Evolutionary conservation across 2,888 invertebrate species (phyloP).

Genomic region (Arge pagana): DNA sequence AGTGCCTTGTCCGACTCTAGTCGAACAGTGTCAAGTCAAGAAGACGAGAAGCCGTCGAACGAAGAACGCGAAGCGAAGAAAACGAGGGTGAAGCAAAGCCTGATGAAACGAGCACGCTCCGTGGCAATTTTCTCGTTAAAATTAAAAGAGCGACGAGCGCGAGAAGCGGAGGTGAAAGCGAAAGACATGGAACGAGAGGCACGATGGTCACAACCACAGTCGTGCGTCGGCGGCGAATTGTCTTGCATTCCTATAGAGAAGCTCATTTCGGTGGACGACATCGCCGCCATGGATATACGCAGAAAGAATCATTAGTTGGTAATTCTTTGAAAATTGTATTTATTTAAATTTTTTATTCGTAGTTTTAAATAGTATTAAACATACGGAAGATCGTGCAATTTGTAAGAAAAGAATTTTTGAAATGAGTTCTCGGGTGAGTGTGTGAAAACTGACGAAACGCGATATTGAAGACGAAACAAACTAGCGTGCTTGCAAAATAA

Average conservation of each 20-base stretch:
- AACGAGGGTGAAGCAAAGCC: conserved; percentile 72
- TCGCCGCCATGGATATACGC: conserved; percentile 55
- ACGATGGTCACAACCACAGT: conserved; percentile 64
- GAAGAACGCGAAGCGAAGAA: conserved; percentile 70
- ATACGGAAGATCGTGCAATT: too few relatives aligned
- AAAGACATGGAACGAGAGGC: conserved; percentile 65
- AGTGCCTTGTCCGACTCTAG: conserved; percentile 62
- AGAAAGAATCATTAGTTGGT: conserved; percentile 51
- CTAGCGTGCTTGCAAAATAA: too few relatives aligned
- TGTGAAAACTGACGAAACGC: too few relatives aligned
- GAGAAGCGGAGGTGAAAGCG: conserved; percentile 74
- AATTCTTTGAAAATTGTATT: conserved; percentile 24
- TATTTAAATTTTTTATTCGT: conserved; percentile 27
- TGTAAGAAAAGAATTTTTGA: too few relatives aligned
- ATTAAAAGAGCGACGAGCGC: conserved; percentile 75
- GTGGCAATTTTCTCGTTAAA: conserved; percentile 86
- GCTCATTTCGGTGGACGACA: conserved; percentile 62
- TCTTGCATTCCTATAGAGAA: conserved; percentile 85
- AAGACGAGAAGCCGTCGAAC: conserved; percentile 57
- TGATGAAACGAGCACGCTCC: conserved; percentile 83
- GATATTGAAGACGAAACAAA: too few relatives aligned
- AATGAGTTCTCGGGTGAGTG: too few relatives aligned
- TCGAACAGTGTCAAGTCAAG: conserved; percentile 64
- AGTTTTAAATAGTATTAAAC: conserved; percentile 12
- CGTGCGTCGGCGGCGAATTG: conserved; percentile 79